Base-by-base conservation (phyloP, 37 sponge, comb jelly and placozoan genomes). In the Lycopodina hypogea region DNA sequence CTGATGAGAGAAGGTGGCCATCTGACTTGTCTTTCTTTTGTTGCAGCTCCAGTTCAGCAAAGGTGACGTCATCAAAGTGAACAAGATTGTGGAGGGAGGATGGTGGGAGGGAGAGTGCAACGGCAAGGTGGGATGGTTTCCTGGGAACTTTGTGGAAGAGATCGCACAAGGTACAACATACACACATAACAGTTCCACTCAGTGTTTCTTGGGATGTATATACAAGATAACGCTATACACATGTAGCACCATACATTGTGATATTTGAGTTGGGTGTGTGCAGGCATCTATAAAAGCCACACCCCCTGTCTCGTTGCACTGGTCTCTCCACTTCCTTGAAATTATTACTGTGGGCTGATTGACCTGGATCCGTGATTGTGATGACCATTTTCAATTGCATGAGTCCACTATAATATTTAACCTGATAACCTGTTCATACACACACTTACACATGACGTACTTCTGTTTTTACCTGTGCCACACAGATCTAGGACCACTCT, bases 51-150 rank as follows among this genome's bases (percentile, higher is more conserved):
- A 78, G n/a, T 95, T 95, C 70, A 80, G 81, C 36, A 85, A 88
- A 28, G 96, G 96, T n/a, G 92, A 88, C 72, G 38, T 86, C 38
- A 86, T 95, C 29, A 76, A 68, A 0, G 96, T 95, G 50, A 89
- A 78, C 17, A 92, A 86, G 63, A 82, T 79, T 1, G 83, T 95
- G 53, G 94, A 93, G 42, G 94, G 94, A n/a, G 95, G 91, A 11
- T 96, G 96, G 96, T 96, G 96, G 96, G 94, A 96, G 78, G 96
- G 96, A 2, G 38, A 65, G 17, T 84, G 81, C 52, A 74, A 90
- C 19, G 91, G 81, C 28, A 70, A 72, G 39, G 81, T 60, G n/a
- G 96, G 96, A 7, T 96, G 96, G 96, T 96, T 96, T 68, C 96
- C 96, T 41, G 93, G 91, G 23, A 90, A 88, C 83, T 87, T 93